Conservation (phyloP, 2,888 invertebrate genomes). For the Gisinianus flammeolus region DNA sequence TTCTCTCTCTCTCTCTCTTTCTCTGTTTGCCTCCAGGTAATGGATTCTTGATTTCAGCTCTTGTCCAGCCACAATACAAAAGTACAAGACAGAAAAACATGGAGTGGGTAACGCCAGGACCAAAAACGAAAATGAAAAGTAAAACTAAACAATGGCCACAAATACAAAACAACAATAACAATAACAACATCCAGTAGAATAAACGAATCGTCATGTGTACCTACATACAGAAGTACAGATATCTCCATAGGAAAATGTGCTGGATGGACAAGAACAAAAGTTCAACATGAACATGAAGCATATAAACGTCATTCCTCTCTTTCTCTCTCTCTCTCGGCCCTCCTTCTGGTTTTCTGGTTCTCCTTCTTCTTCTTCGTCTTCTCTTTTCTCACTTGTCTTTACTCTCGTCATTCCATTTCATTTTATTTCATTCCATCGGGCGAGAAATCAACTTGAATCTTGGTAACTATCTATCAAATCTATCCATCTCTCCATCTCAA, state of each 20-base stretch:
- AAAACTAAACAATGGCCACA: background rate
- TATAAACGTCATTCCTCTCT: background rate
- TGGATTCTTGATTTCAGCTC: background rate
- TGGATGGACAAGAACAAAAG: conserved; percentile 3
- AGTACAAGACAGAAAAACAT: background rate
- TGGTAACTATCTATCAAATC: conserved; percentile 13
- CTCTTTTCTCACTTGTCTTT: background rate
- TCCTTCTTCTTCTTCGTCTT: background rate
- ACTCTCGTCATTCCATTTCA: too few relatives aligned
- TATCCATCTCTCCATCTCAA: background rate
- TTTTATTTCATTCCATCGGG: background rate
- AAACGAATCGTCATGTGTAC: too few relatives aligned
- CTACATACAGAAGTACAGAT: too few relatives aligned
- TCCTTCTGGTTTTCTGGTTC: conserved; percentile 2
- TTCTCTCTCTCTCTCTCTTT: too few relatives aligned
- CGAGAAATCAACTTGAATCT: conserved; percentile 5
- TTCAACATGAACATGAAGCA: too few relatives aligned
- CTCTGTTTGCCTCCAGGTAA: conserved; percentile 3
- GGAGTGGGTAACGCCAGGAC: too few relatives aligned
- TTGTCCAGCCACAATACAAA: background rate
- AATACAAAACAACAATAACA: background rate
- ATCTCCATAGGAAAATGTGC: background rate
- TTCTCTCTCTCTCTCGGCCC: background rate
- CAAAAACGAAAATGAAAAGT: background rate
- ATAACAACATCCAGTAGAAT: background rate